phyloP scores from a whole-genome alignment of 1,140 invertebrate species.

The Agrilus planipennis region DNA sequence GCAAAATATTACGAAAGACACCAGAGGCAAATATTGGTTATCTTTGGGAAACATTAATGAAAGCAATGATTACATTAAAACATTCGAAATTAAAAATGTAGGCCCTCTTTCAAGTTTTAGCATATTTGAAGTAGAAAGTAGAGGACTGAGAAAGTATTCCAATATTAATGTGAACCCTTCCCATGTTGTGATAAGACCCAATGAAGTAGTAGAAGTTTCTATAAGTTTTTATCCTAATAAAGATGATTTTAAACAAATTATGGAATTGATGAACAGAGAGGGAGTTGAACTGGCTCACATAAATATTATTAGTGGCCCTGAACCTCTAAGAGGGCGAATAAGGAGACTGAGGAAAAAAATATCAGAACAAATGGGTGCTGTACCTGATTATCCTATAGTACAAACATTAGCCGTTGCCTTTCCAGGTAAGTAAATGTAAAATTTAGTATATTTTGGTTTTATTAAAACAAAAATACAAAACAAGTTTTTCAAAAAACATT shows the following conservation, averaged over 20 bases:
- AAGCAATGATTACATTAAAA: conserved; percentile 29
- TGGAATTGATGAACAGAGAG: conserved; percentile 4
- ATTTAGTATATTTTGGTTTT: too few relatives aligned
- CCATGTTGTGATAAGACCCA: conserved; percentile 18
- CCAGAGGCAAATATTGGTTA: conserved; percentile 38
- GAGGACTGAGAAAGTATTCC: conserved; percentile 26
- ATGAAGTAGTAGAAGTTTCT: conserved; percentile 15
- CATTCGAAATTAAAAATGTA: conserved; percentile 35
- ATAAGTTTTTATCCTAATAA: conserved; percentile 16
- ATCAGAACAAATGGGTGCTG: conserved; percentile 11
- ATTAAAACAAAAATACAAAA: too few relatives aligned
- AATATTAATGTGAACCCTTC: conserved; percentile 17
- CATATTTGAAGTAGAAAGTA: conserved; percentile 35
- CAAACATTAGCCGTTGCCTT: too few relatives aligned
- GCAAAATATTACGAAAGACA: conserved; percentile 36
- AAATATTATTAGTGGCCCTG: conserved; percentile 20
- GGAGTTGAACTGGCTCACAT: conserved; percentile 22
- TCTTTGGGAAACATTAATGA: conserved; percentile 36
- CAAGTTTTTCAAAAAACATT: too few relatives aligned
- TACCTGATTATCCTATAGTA: too few relatives aligned
- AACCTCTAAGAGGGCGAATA: conserved; percentile 22
- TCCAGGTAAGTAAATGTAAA: too few relatives aligned
- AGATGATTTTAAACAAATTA: conserved; percentile 17
- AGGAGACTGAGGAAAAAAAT: conserved; percentile 19
- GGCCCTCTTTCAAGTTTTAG: conserved; percentile 37